Evolutionary conservation across 2,113 vertebrate genomes (phyloP), one percentile per base, ranked within the genome.

Genomic region (Nannospalax galili): DNA sequence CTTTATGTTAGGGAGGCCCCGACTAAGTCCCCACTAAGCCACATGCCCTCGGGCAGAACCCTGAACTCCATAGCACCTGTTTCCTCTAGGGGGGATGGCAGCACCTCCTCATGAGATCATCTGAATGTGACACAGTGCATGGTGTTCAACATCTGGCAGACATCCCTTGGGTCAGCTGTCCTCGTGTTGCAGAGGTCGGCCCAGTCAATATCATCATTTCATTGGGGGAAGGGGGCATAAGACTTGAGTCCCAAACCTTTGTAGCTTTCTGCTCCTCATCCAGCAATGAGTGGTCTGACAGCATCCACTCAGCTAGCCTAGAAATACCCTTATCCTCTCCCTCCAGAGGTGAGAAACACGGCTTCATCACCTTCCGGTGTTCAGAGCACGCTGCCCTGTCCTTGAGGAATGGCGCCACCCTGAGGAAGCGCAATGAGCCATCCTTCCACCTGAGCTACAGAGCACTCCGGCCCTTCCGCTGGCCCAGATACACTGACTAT

Each of bases 401-500:
- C 1, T 95, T 99, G 62, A 98, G 98, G 91, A 98, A 97, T 0
- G 99, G 98, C 32, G 97, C 98, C 7, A 97, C 98, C 1, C 97
- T 98, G 88, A 98, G 98, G 97, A 99, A 98, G 97, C 98, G 98
- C 91, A 98, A 98, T 0, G 99, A 99, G 86, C 98, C 98, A 3
- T 98, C 98, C 2, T 98, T 99, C 96, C 99, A 99, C 97, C 98
- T 98, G 67, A 98, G 98, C 96, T 98, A 93, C 14, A 99, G 99
- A 3, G 98, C 98, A 35, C 97, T 98, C 5, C 98, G 98, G 94
- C 98, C 98, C 98, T 98, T 99, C 97, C 98, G 99, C 96, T 99
- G 99, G 98, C 99, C 99, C 98, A 99, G 99, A 98, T 99, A 99
- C 74, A 95, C 99, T 77, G 99, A 99, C 98, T 98, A 99, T 52